Conservation (phyloP, 2,797 vertebrate genomes). For the Gorsachius magnificus region DNA sequence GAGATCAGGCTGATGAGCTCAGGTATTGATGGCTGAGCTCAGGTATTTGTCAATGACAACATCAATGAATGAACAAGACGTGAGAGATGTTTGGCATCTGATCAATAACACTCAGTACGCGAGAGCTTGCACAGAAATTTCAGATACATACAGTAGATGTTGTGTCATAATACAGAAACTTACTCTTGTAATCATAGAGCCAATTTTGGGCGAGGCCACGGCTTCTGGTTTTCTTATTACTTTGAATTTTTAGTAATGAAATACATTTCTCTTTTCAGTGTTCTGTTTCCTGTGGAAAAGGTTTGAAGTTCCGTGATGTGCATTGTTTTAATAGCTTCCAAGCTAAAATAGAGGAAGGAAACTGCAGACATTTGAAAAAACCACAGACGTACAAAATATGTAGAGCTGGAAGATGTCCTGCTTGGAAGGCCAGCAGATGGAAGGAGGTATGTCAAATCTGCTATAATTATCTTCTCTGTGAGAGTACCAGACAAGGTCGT, state of each 20-base stretch:
- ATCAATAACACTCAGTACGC: neutral
- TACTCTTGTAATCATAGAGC: neutral
- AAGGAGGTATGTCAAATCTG: slow-evolving; percentile 80
- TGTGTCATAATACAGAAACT: neutral
- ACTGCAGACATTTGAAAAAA: slow-evolving; percentile 82
- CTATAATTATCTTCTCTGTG: neutral
- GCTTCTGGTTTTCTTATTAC: neutral
- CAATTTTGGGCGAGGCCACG: neutral
- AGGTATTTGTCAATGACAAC: neutral
- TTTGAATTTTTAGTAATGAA: neutral
- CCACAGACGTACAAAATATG: slow-evolving; percentile 86
- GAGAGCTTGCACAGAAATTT: neutral
- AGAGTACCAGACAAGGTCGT: neutral
- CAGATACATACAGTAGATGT: rapidly evolving
- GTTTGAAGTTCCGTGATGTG: slow-evolving; percentile 87
- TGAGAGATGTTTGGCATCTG: neutral
- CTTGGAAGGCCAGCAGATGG: slow-evolving; percentile 91
- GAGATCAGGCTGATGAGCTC: neutral
- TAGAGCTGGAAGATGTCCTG: slow-evolving; percentile 84
- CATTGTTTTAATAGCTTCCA: slow-evolving; percentile 82
- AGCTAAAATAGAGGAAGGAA: slow-evolving; percentile 77
- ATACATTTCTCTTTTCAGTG: slow-evolving; percentile 78
- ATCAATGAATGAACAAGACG: neutral
- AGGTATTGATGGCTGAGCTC: neutral
- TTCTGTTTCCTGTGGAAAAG: slow-evolving; percentile 92